Percentiles rank a stretch among this genome's conserved stretches.
Conservation (phyloP, 2,797 vertebrate species). For the Chelon labrosus region DNA sequence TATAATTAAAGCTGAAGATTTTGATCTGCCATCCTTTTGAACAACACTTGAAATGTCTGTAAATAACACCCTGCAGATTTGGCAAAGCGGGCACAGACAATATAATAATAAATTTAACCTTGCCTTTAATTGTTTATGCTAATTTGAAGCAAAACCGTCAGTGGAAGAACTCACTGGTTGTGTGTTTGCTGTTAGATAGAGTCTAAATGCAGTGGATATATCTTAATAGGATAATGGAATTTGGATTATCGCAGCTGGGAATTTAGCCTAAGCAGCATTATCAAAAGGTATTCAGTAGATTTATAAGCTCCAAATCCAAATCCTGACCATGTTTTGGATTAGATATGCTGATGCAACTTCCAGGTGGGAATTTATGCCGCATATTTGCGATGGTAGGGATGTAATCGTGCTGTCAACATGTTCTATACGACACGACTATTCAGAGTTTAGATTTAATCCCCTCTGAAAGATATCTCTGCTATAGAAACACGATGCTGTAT, state of each 20-base stretch:
- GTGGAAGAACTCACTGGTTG: slow-evolving; percentile 50
- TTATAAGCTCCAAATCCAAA: slow-evolving; percentile 81
- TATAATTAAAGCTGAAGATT: slow-evolving; percentile 29
- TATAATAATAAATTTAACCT: slow-evolving; percentile 40
- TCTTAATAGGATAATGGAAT: slow-evolving; percentile 81
- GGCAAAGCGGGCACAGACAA: slow-evolving; percentile 27
- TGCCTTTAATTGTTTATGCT: slow-evolving; percentile 75
- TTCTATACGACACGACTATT: slow-evolving; percentile 52
- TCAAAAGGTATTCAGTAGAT: slow-evolving; percentile 79
- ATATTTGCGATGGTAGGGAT: slow-evolving; percentile 62
- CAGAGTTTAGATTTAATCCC: slow-evolving; percentile 61
- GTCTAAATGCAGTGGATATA: slow-evolving; percentile 73
- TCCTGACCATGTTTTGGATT: slow-evolving; percentile 77
- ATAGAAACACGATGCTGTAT: slow-evolving; percentile 45
- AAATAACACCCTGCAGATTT: slow-evolving; percentile 24
- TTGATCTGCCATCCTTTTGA: slow-evolving; percentile 24
- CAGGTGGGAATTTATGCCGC: slow-evolving; percentile 73
- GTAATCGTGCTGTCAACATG: slow-evolving; percentile 63
- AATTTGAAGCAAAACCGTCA: slow-evolving; percentile 59
- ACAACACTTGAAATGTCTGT: slow-evolving; percentile 3
- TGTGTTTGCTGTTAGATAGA: slow-evolving; percentile 62
- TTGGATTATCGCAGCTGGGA: slow-evolving; percentile 80
- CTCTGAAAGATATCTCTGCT: slow-evolving; percentile 36
- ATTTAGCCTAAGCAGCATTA: slow-evolving; percentile 83
- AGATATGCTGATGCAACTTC: slow-evolving; percentile 76